Evolutionary conservation across 2,113 vertebrate species (phyloP), one percentile per base, ranked within the genome.

Genomic region (Aphyosemion australe): DNA sequence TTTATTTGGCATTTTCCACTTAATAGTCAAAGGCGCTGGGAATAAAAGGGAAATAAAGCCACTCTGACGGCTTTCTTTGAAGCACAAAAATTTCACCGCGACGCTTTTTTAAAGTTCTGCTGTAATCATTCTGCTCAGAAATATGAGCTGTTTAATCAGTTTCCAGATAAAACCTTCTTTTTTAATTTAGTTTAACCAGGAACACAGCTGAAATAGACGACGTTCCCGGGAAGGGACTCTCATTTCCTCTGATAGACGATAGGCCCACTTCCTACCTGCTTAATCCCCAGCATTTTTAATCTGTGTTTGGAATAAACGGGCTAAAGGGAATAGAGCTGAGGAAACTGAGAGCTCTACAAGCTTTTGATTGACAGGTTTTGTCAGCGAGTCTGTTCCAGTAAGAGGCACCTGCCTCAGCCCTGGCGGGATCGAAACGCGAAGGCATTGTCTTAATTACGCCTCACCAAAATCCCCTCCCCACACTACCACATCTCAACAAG

Each of bases 301-400:
- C 67, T 54, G 81, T 88, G 83, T 91, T 92, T 84, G 86, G 82
- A 89, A 85, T 91, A 91, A 93, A 92, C 64, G 71, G 90, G 73
- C 90, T 77, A 65, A 85, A 77, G 90, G 90, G 90, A 91, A 89
- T 87, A 78, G 78, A 69, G 82, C 76, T 74, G 20, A 55, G 83
- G 85, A 86, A 79, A 84, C 71, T 47, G 78, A 89, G 87, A 90
- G 91, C 88, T 91, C 83, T 79, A 70, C 79, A 41, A 61, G 64
- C 69, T 75, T 42, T 48, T 92, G 93, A 93, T 91, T 94, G 93
- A 86, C 93, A 90, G 88, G 83, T 79, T 85, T 88, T 88, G 89
- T 93, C 91, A 74, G 88, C 47, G 56, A 74, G 74, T 78, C 78
- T 88, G 84, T 85, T 82, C 82, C 87, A 85, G 86, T 86, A 84